These are phyloP conservation scores for Pseudoips prasinana DNA, from an alignment of 2,888 invertebrate genomes.

Conservation along the genomic window DNA sequence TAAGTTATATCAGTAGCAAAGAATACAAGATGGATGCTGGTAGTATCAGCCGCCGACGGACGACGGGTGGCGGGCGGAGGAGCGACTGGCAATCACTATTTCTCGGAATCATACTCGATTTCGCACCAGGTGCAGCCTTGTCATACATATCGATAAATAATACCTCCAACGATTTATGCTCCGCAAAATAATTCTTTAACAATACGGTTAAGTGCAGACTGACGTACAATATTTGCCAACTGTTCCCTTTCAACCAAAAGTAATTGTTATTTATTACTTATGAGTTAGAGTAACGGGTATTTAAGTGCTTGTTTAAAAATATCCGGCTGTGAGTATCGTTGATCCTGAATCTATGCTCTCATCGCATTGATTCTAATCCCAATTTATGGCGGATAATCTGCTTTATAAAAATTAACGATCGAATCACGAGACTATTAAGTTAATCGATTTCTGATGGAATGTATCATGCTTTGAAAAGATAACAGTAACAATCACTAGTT, in stretches of 20 bases:
- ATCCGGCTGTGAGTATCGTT: conserved; percentile 12
- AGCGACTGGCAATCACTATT: conserved; percentile 57
- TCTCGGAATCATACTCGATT: conserved; percentile 62
- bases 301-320: conserved; percentile 7
- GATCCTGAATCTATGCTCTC: background rate
- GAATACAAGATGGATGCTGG: conserved; percentile 23
- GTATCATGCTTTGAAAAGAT: background rate
- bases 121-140: conserved; percentile 60
- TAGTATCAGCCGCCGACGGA: conserved; percentile 6
- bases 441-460: conserved; percentile 10
- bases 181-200: conserved; percentile 25
- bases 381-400: conserved; percentile 7
- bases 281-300: conserved; percentile 7
- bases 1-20: conserved; percentile 7
- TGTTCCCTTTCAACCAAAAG: conserved; percentile 19
- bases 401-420: conserved; percentile 1
- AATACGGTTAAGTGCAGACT: conserved; percentile 25
- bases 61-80: conserved; percentile 25
- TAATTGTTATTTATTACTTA: too few species aligned
- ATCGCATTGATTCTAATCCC: conserved; percentile 3
- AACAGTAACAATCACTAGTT: too few species aligned
- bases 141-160: conserved; percentile 40
- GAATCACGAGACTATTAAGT: conserved; percentile 8
- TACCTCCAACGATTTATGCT: conserved; percentile 24
- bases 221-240: conserved; percentile 17